phyloP scores from a whole-genome alignment of 1,140 invertebrate genomes.

The Proctacanthus coquilletti region DNA sequence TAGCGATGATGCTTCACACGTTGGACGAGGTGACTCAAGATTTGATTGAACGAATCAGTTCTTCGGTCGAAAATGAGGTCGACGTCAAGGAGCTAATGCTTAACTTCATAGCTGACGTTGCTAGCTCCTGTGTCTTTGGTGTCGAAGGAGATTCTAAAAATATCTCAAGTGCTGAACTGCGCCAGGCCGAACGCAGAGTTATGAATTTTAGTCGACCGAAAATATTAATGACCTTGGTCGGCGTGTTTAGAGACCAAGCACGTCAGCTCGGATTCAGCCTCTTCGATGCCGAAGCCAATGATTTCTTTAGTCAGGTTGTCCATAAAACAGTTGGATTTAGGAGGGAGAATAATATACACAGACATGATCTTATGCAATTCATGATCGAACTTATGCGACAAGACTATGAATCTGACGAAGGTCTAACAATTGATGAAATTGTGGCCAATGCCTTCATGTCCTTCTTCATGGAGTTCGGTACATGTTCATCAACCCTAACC shows the following conservation, averaged over 20 bases:
- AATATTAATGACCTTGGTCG: not conserved
- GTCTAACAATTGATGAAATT: conserved; percentile 14
- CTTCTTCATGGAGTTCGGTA: conserved; percentile 39
- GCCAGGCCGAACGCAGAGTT: conserved; percentile 5
- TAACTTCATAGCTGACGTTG: conserved; percentile 31
- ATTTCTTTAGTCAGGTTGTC: conserved; percentile 38
- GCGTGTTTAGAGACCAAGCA: not conserved
- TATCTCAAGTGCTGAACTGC: conserved; percentile 14
- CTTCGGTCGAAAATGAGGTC: not conserved
- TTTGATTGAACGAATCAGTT: conserved; percentile 4
- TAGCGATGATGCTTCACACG: conserved; percentile 33
- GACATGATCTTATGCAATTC: conserved; percentile 43
- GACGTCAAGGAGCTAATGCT: conserved; percentile 18
- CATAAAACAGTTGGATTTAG: conserved; percentile 37
- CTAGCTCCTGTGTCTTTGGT: conserved; percentile 31
- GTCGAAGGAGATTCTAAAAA: conserved; percentile 18
- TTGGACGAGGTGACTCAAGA: conserved; percentile 15
- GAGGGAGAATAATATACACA: conserved; percentile 27
- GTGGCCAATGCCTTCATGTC: conserved; percentile 31
- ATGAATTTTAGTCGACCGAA: not conserved
- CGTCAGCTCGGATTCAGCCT: conserved; percentile 19
- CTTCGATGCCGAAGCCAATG: conserved; percentile 22
- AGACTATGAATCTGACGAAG: conserved; percentile 6
- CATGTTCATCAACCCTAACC: conserved; percentile 30
- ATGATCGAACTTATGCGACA: conserved; percentile 36